These are phyloP conservation scores for Aegotheles bennettii DNA, from an alignment of 2,113 vertebrate genomes.

Conservation along the genomic window DNA sequence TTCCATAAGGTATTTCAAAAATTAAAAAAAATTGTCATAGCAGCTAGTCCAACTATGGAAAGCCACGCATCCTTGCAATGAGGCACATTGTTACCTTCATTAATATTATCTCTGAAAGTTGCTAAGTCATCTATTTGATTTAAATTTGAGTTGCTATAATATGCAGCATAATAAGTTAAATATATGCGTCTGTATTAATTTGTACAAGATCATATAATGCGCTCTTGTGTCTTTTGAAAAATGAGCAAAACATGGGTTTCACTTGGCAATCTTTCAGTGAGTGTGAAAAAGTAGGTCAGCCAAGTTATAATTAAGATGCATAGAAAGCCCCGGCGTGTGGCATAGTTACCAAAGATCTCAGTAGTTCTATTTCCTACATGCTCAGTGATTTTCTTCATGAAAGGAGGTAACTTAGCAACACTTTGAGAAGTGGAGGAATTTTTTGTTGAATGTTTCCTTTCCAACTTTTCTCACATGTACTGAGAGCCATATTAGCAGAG, in stretches of 20 bases:
- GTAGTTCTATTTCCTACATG: constrained; percentile 29
- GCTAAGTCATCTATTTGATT: not conserved
- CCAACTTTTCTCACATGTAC: not conserved
- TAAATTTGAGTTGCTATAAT: not conserved
- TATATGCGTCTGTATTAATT: not conserved
- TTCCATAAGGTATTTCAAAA: not conserved
- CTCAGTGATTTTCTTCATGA: constrained; percentile 30
- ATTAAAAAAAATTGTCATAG: not conserved
- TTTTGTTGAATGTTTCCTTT: constrained; percentile 14
- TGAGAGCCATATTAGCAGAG: not conserved
- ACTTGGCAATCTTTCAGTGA: not conserved
- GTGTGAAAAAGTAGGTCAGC: not conserved
- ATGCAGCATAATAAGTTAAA: not conserved
- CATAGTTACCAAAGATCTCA: not conserved
- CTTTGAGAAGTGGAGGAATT: constrained; percentile 20
- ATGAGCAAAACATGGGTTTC: not conserved
- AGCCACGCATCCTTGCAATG: not conserved
- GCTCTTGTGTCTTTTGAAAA: not conserved
- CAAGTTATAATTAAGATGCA: constrained; percentile 26
- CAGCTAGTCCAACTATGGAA: not conserved
- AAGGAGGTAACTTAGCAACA: constrained; percentile 63
- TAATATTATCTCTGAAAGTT: not conserved
- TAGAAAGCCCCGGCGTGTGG: not conserved
- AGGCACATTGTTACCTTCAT: not conserved
- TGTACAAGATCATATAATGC: not conserved